Conservation (phyloP, 2,113 vertebrate genomes). For the Pituophis catenifer region DNA sequence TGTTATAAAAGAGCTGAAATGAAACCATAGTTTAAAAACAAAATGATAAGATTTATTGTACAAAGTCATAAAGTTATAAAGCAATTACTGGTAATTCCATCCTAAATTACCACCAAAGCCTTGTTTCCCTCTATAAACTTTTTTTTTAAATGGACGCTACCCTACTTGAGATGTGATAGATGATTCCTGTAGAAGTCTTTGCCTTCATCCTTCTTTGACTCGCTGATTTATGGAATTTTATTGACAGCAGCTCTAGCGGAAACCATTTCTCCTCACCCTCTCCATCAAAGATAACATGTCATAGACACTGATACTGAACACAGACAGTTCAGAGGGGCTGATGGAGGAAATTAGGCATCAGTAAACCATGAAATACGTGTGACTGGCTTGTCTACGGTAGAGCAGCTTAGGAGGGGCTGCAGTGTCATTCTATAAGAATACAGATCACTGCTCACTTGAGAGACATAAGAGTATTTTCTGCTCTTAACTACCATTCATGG, state of each 20-base stretch:
- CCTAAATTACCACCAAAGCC: slow-evolving; percentile 39
- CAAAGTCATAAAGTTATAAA: slow-evolving; percentile 45
- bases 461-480: background rate
- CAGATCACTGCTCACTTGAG: slow-evolving; percentile 18
- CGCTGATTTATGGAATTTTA: slow-evolving; percentile 46
- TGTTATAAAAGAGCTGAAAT: background rate
- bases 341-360: slow-evolving; percentile 24
- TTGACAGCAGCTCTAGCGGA: slow-evolving; percentile 1
- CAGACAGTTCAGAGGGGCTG: background rate
- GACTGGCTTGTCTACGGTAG: background rate
- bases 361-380: slow-evolving; percentile 13
- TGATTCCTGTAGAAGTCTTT: slow-evolving; percentile 26
- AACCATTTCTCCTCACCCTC: slow-evolving; percentile 12
- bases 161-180: slow-evolving; percentile 51
- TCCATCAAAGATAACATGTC: background rate
- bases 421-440: slow-evolving; percentile 4
- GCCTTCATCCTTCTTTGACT: slow-evolving; percentile 36
- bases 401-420: background rate
- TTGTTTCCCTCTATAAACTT: slow-evolving; percentile 7
- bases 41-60: slow-evolving; percentile 54
- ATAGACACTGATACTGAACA: background rate
- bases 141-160: slow-evolving; percentile 42
- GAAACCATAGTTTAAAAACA: slow-evolving; percentile 39
- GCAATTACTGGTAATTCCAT: slow-evolving; percentile 30
- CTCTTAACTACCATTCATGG: background rate